phyloP scores from a whole-genome alignment of 1,140 invertebrate species.

The Macrotrachela quadricornifera region DNA sequence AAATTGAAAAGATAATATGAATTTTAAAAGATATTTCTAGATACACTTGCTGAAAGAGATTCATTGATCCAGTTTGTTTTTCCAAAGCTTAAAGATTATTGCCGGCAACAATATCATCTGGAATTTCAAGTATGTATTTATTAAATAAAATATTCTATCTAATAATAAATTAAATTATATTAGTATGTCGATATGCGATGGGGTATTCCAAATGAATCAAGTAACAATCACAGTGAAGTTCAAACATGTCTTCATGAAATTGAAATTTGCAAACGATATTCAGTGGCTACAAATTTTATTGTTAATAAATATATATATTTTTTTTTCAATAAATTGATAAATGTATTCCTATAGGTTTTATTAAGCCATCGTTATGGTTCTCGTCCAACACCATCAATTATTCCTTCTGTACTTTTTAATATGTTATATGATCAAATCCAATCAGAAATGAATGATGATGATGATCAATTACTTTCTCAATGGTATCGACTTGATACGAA shows the following conservation, averaged over 20 bases:
- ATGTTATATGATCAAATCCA: not conserved
- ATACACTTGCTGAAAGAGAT: constrained; percentile 7
- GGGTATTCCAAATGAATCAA: constrained; percentile 11
- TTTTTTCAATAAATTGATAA: not conserved
- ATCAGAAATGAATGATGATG: no score
- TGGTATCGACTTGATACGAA: no score
- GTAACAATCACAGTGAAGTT: constrained; percentile 3
- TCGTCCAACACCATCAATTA: constrained; percentile 34
- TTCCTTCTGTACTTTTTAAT: not conserved
- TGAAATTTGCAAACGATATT: constrained; percentile 1
- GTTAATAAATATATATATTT: not conserved
- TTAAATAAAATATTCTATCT: not conserved
- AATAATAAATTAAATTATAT: not conserved
- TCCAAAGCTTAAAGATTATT: constrained; percentile 6
- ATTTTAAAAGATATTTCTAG: no score
- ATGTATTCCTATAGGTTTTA: not conserved
- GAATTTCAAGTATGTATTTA: constrained; percentile 76
- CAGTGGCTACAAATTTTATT: constrained; percentile 6
- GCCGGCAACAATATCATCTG: constrained; percentile 67
- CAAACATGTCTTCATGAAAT: constrained; percentile 8
- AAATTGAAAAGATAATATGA: no score
- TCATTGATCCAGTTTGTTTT: constrained; percentile 7
- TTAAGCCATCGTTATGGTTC: constrained; percentile 27
- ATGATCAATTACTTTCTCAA: no score
- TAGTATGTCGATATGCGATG: constrained; percentile 11